Conservation (phyloP, 2,888 invertebrate genomes). For the Heliconius erato region DNA sequence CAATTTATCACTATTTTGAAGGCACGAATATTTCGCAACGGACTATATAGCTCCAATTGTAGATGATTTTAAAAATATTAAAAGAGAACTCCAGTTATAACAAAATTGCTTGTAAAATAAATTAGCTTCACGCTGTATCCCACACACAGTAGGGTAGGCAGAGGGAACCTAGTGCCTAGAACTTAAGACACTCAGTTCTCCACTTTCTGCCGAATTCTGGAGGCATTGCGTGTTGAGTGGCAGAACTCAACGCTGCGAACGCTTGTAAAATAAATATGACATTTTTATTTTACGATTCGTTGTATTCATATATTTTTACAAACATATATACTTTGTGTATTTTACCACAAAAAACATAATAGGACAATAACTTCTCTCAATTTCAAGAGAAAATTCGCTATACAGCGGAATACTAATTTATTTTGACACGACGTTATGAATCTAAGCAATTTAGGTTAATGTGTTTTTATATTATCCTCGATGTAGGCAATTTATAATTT, state of each 20-base stretch:
- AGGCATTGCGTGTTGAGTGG: too few species aligned
- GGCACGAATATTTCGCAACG: not conserved
- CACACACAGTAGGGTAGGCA: too few species aligned
- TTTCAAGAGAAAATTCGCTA: constrained; percentile 15
- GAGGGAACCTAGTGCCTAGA: too few species aligned
- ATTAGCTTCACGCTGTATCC: too few species aligned
- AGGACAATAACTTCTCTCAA: constrained; percentile 9
- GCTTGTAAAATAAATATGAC: not conserved
- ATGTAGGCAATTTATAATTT: constrained; percentile 46
- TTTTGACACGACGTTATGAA: constrained; percentile 30
- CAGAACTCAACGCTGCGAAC: too few species aligned
- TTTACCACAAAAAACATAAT: not conserved
- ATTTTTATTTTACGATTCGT: not conserved
- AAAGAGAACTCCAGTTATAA: not conserved
- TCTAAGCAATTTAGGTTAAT: constrained; percentile 44
- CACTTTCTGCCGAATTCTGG: too few species aligned
- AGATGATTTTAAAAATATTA: not conserved
- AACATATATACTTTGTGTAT: too few species aligned
- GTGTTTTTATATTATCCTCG: constrained; percentile 40
- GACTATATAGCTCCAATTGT: not conserved
- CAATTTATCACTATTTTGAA: not conserved
- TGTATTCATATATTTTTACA: not conserved
- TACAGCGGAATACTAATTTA: constrained; percentile 22
- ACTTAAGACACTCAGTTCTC: too few species aligned
- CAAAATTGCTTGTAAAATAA: not conserved